Conservation (phyloP, 2,888 invertebrate genomes). For the Pogonocherus hispidulus region DNA sequence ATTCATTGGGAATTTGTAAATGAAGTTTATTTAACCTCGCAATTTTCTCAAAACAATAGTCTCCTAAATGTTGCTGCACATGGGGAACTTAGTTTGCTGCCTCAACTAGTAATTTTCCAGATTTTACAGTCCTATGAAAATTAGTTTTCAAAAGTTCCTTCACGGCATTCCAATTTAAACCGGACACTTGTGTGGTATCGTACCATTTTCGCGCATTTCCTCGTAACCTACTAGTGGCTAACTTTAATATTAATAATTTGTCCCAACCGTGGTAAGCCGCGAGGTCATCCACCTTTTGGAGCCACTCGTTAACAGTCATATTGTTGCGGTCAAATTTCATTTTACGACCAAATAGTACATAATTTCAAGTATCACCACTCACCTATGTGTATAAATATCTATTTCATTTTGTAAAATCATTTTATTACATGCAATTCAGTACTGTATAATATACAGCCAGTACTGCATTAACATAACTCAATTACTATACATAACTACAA, state of each 20-base stretch:
- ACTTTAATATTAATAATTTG: neutral
- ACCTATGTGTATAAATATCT: too few relatives aligned
- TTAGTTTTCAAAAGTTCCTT: neutral
- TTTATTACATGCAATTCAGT: too few relatives aligned
- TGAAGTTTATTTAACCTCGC: neutral
- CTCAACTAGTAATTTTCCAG: neutral
- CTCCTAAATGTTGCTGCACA: neutral
- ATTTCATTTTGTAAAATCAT: too few relatives aligned
- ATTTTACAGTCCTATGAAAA: neutral
- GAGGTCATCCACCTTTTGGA: neutral
- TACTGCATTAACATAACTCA: too few relatives aligned
- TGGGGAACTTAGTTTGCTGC: neutral
- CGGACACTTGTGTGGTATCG: neutral
- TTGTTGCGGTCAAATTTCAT: too few relatives aligned
- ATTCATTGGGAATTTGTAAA: too few relatives aligned
- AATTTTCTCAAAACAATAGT: neutral
- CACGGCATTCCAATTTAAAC: neutral
- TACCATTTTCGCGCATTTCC: neutral
- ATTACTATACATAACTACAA: too few relatives aligned
- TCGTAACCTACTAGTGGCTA: neutral
- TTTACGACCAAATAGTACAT: too few relatives aligned
- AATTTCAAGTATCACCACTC: too few relatives aligned
- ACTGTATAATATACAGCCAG: too few relatives aligned
- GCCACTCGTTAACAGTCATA: neutral
- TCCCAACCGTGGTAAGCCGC: neutral